Evolutionary conservation across 2,113 vertebrate species (phyloP).

Genomic region (Corvus hawaiiensis): DNA sequence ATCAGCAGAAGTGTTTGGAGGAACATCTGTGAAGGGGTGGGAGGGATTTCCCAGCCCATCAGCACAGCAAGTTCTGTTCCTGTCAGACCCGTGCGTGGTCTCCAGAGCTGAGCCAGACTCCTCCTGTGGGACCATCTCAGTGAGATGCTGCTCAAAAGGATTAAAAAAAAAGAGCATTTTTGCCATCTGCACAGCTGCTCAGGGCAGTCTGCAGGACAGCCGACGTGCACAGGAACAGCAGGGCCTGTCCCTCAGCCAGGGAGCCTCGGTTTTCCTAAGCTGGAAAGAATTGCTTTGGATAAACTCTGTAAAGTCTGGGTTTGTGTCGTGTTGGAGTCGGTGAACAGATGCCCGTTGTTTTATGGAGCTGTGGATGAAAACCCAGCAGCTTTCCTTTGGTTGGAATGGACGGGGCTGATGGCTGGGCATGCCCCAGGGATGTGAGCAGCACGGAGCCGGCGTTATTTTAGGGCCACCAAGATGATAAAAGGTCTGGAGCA

Average conservation of each 20-base stretch:
- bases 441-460: fast-evolving
- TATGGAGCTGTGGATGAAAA: neutral
- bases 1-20: neutral
- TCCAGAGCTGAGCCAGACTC: neutral
- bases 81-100: fast-evolving
- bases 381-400: neutral
- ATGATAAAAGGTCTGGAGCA: neutral
- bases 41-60: neutral
- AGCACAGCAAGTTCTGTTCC: neutral
- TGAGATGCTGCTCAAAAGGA: neutral
- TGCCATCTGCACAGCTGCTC: neutral
- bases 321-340: fast-evolving
- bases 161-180: neutral
- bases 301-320: conserved; percentile 18
- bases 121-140: neutral
- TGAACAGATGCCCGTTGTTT: conserved; percentile 31
- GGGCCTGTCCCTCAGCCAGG: neutral
- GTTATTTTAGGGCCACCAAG: neutral
- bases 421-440: neutral
- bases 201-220: neutral
- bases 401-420: fast-evolving
- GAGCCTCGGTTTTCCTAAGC: neutral
- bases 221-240: neutral
- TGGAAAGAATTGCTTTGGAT: conserved; percentile 29
- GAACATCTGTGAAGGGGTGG: neutral